phyloP scores from a whole-genome alignment of 2,113 vertebrate species.

The Stegostoma tigrinum region DNA sequence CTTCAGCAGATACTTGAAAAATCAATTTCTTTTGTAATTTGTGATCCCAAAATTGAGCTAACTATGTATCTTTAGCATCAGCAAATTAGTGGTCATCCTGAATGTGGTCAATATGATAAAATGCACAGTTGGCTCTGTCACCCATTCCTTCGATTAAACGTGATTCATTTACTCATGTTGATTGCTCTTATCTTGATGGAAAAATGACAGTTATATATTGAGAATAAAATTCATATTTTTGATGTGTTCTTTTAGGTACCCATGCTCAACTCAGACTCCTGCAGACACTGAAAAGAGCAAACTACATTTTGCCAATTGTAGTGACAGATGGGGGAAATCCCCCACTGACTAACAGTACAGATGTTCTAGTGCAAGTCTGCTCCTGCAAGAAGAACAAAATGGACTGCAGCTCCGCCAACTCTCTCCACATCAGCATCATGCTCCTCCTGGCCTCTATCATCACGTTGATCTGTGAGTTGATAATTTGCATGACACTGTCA shows the following conservation, averaged over 20 bases:
- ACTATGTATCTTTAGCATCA: background rate
- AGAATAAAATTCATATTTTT: slow-evolving; percentile 26
- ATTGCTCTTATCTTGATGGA: background rate
- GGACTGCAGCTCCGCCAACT: slow-evolving; percentile 75
- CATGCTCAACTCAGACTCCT: slow-evolving; percentile 87
- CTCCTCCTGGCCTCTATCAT: slow-evolving; percentile 58
- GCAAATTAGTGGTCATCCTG: background rate
- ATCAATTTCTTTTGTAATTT: too few relatives aligned
- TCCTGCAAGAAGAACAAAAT: slow-evolving; percentile 93
- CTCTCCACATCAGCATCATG: slow-evolving; percentile 57
- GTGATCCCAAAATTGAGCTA: background rate
- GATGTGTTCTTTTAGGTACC: slow-evolving; percentile 61
- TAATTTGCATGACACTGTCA: background rate
- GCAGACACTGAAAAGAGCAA: slow-evolving; percentile 85
- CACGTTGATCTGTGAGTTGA: slow-evolving; percentile 68
- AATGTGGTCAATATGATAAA: background rate
- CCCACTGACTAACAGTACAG: slow-evolving; percentile 80
- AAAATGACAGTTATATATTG: background rate
- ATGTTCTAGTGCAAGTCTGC: slow-evolving; percentile 91
- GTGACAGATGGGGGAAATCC: slow-evolving; percentile 91
- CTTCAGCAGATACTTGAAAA: too few relatives aligned
- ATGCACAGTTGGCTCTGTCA: background rate
- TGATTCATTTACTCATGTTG: background rate
- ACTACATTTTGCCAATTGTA: slow-evolving; percentile 88
- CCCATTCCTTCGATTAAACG: background rate